phyloP scores from a whole-genome alignment of 2,113 vertebrate genomes.

The Gymnobelideus leadbeateri region DNA sequence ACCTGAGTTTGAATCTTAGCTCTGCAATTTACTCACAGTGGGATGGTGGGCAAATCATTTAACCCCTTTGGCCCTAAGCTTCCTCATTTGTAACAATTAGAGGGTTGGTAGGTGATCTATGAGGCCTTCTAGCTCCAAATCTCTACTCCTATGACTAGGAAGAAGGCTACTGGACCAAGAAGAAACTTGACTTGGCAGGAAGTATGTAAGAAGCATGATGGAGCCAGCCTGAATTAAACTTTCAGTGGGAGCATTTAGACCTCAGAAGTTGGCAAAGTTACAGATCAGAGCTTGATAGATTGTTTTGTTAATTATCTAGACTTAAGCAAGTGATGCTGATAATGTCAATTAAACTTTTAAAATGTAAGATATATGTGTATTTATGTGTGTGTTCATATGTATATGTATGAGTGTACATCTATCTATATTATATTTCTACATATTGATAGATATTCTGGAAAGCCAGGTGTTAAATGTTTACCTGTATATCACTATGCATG shows the following conservation, averaged over 20 bases:
- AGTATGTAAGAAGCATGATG: not conserved
- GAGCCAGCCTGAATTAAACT: not conserved
- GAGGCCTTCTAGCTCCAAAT: not conserved
- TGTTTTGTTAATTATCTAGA: not conserved
- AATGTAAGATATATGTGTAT: too few species aligned
- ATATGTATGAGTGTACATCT: too few species aligned
- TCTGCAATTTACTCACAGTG: too few species aligned
- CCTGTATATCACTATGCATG: not conserved
- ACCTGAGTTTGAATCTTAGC: too few species aligned
- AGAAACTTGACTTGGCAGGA: too few species aligned
- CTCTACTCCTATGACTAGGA: not conserved
- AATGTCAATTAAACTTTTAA: not conserved
- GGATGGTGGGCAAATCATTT: too few species aligned
- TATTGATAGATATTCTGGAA: not conserved
- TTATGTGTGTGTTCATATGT: too few species aligned
- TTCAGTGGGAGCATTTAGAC: not conserved
- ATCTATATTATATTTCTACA: too few species aligned
- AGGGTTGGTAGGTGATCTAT: not conserved
- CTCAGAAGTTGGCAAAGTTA: not conserved
- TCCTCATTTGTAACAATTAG: too few species aligned
- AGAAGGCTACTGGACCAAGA: not conserved
- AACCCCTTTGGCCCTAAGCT: too few species aligned
- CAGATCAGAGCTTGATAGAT: not conserved
- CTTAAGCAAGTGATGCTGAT: not conserved
- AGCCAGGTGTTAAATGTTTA: not conserved